Base-by-base conservation (phyloP, 2,113 vertebrate genomes). In the Delphinus delphis region DNA sequence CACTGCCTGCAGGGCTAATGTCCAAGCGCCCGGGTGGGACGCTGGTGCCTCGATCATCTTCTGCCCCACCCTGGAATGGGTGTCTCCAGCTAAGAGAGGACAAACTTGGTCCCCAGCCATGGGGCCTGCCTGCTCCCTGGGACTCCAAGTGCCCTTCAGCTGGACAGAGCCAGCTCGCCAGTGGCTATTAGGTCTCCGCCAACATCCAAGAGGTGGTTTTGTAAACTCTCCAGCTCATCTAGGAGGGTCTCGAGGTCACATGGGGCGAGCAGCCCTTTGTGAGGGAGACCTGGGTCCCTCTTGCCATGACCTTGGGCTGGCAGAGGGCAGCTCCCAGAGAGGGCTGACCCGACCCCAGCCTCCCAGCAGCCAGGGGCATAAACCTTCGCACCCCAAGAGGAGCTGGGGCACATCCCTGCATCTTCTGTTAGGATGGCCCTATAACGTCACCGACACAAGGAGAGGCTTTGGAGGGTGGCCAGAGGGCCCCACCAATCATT, bases 381-480 rank as follows among this genome's bases (percentile, higher is more conserved):
- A 20, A 14, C 47, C 36, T 20, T 14, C 1, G 0, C 50, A 8
- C 28, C 11, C 9, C 2, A 26, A 26, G 28, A 28, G 71, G 58
- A 87, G 50, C 73, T 28, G n/a, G 73, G n/a, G 62, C 62, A 5
- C 31, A 12, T 2, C 1, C 1, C 0, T 6, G 84, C 65, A 0
- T 6, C 38, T 38, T 5, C 73, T 18, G 7, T 0, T 2, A 36
- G 5, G 25, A 18, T 0, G 8, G 47, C 36, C 31, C 53, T 6
- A 5, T 2, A 1, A 50, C 25, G 2, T 20, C 65, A 62, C 14
- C 38, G 26, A 33, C 41, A 7, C 10, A 0, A 73, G 38, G 28
- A 55, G 60, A 44, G 0, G 0, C n/a, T 23, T 3, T 1, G 8
- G n/a, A 44, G 86, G 33, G 10, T 0, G 5, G 36, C 23, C 55